Evolutionary conservation across 2,888 invertebrate species (phyloP), one percentile per base, ranked within the genome.

Genomic region (Argyra leucocephala): DNA sequence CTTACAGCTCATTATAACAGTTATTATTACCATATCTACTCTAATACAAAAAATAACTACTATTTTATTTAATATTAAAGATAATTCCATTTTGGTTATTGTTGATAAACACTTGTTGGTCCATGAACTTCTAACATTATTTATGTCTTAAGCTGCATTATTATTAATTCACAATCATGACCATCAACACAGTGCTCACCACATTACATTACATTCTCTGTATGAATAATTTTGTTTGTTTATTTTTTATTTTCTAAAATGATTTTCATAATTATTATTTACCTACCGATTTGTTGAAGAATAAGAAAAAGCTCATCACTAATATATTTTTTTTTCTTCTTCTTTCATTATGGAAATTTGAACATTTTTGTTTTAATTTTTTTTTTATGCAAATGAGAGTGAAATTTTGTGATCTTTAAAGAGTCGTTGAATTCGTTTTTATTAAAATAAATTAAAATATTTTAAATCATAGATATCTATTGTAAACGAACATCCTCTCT

Each of bases 51-150:
- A n/a, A n/a, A n/a, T n/a, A n/a, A n/a, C n/a, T n/a, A n/a, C n/a
- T n/a, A n/a, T n/a, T n/a, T n/a, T n/a, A n/a, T n/a, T n/a, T n/a
- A n/a, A n/a, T n/a, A n/a, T n/a, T n/a, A n/a, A n/a, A n/a, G n/a
- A n/a, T n/a, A n/a, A n/a, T n/a, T n/a, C n/a, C n/a, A n/a, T n/a
- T n/a, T n/a, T n/a, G n/a, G n/a, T n/a, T n/a, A n/a, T n/a, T n/a
- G n/a, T n/a, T n/a, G n/a, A n/a, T n/a, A n/a, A n/a, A n/a, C n/a
- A 12, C 12, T 48, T 48, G 18, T 2, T 48, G 48, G 2, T 48
- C 18, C 48, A n/a, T 48, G 48, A 48, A 48, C 48, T 48, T 48
- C 48, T n/a, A n/a, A n/a, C n/a, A n/a, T n/a, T n/a, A n/a, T n/a
- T n/a, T n/a, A n/a, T n/a, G n/a, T n/a, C n/a, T n/a, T n/a, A n/a